Conservation (phyloP, 2,797 vertebrate species). For the Pristis pectinata region DNA sequence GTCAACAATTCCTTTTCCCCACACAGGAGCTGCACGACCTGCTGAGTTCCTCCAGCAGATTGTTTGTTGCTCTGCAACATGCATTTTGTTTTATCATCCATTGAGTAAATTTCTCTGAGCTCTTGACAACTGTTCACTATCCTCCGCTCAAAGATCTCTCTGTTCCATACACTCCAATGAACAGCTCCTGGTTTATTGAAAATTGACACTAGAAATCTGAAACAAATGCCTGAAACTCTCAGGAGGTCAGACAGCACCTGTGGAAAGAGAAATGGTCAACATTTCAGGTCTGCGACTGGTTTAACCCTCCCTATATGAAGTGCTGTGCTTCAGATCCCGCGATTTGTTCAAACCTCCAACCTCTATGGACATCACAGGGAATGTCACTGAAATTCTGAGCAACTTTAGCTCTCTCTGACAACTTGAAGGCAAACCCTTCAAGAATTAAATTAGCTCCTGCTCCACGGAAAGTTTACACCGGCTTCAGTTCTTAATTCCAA, state of each 20-base stretch:
- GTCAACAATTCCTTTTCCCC: too few relatives aligned
- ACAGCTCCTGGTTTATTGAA: too few relatives aligned
- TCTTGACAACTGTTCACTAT: neutral
- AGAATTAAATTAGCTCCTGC: too few relatives aligned
- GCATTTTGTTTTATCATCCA: neutral
- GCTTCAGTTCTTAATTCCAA: neutral
- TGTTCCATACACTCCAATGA: neutral
- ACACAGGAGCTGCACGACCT: too few relatives aligned
- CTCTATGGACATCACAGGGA: neutral
- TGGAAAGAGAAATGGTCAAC: too few relatives aligned
- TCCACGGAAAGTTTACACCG: too few relatives aligned
- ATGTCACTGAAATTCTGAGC: neutral
- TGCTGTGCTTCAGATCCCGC: neutral
- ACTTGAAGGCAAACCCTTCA: neutral
- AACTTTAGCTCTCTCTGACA: neutral
- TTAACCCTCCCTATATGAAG: neutral
- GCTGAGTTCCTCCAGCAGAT: too few relatives aligned
- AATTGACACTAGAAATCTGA: too few relatives aligned
- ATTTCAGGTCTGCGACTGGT: too few relatives aligned
- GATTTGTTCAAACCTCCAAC: neutral
- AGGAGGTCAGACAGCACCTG: too few relatives aligned
- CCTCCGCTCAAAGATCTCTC: neutral
- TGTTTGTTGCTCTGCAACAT: too few relatives aligned
- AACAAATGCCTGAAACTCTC: too few relatives aligned
- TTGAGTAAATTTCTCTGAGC: neutral